Evolutionary conservation across 2,797 vertebrate genomes (phyloP).

Genomic region (Erpetoichthys calabaricus): DNA sequence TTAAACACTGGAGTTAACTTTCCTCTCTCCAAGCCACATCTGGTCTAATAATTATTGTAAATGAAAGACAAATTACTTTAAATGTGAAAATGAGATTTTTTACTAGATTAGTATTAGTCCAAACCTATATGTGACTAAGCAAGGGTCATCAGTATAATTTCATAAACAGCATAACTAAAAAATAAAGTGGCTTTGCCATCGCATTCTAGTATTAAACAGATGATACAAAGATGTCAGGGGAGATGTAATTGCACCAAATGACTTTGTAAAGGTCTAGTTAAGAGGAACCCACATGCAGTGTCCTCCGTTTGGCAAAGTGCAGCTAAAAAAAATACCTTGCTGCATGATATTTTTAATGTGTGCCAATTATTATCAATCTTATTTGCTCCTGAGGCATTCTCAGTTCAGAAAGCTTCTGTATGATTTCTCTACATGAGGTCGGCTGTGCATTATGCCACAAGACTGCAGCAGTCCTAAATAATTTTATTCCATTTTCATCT

Average conservation of each 20-base stretch:
- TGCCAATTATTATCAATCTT: constrained; percentile 23
- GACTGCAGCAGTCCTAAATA: neutral
- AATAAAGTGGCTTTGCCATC: too few species aligned
- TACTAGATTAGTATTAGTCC: too few species aligned
- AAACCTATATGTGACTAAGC: too few species aligned
- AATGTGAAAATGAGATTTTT: too few species aligned
- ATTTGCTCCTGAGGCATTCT: constrained; percentile 15
- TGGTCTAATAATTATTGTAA: too few species aligned
- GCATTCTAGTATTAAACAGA: too few species aligned
- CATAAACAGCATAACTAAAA: too few species aligned
- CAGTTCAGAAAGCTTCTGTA: constrained; percentile 14
- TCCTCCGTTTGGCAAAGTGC: constrained; percentile 5
- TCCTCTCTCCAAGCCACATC: too few species aligned
- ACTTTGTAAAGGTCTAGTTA: constrained; percentile 2
- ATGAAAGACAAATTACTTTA: too few species aligned
- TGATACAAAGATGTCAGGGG: too few species aligned
- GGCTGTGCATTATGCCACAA: constrained; percentile 1
- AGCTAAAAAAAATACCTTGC: constrained; percentile 2
- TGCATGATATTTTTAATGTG: constrained; percentile 5
- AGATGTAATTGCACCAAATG: neutral
- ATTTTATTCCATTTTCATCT: neutral
- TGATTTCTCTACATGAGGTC: constrained; percentile 7
- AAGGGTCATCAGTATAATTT: too few species aligned
- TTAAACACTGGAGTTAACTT: too few species aligned
- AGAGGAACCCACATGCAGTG: neutral